Percentiles rank a stretch among this genome's conserved stretches.
These are phyloP conservation scores for Lutjanus campechanus DNA, from an alignment of 2,797 vertebrate genomes.

Conservation along the genomic window DNA sequence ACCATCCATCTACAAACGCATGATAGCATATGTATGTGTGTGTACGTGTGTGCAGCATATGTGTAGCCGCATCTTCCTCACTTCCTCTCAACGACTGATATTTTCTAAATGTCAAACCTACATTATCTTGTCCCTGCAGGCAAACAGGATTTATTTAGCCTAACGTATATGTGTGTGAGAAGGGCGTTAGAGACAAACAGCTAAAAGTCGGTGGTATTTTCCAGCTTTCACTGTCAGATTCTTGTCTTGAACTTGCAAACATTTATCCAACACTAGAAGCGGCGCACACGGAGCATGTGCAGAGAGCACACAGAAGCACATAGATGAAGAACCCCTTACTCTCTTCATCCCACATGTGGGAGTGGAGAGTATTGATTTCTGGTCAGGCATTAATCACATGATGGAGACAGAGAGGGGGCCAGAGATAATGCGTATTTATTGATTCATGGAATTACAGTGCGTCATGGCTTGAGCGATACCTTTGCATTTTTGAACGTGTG, in stretches of 20 bases:
- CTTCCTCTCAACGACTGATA: conserved; percentile 13
- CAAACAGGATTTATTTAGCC: conserved; percentile 20
- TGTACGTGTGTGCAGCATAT: neutral
- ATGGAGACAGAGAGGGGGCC: neutral
- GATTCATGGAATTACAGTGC: conserved; percentile 15
- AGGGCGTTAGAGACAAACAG: neutral
- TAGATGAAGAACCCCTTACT: conserved; percentile 4
- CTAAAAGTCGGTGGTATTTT: conserved; percentile 1
- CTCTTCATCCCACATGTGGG: conserved; percentile 13
- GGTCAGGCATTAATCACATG: conserved; percentile 39
- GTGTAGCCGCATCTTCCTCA: conserved; percentile 20
- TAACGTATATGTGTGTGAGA: conserved; percentile 4
- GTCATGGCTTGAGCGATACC: neutral
- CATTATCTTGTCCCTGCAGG: conserved; percentile 51
- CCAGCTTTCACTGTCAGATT: conserved; percentile 19
- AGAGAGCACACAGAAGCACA: neutral
- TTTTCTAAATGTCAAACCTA: conserved; percentile 67
- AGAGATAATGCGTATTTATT: conserved; percentile 22
- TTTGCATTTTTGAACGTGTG: neutral
- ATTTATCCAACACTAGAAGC: neutral
- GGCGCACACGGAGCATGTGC: conserved; percentile 1
- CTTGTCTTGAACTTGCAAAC: conserved; percentile 18
- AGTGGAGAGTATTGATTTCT: conserved; percentile 57
- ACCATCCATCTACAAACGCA: conserved; percentile 17
- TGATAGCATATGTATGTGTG: neutral